Evolutionary conservation across 2,113 vertebrate genomes (phyloP).

Genomic region (Eolophus roseicapilla): DNA sequence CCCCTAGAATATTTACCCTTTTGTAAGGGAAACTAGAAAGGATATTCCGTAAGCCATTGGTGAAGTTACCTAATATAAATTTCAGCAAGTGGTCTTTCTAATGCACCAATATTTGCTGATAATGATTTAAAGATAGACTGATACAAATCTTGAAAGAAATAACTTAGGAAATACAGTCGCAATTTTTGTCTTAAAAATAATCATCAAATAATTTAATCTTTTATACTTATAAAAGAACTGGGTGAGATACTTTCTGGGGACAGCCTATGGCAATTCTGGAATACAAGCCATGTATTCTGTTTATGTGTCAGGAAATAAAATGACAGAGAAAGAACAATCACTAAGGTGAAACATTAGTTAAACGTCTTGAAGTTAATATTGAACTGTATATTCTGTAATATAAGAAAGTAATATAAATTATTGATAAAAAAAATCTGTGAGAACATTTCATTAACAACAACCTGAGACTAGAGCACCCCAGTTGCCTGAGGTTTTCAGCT

Average conservation of each 20-base stretch:
- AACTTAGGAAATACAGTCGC: neutral
- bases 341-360: neutral
- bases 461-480: neutral
- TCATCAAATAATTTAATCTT: slow-evolving; percentile 1
- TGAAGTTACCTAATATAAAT: neutral
- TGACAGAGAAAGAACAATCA: neutral
- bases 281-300: neutral
- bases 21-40: neutral
- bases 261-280: neutral
- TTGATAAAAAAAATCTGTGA: neutral
- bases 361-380: neutral
- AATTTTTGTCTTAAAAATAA: neutral
- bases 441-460: neutral
- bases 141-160: neutral
- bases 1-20: neutral
- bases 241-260: neutral
- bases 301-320: neutral
- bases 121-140: neutral
- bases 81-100: neutral
- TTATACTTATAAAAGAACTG: neutral
- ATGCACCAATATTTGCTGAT: neutral
- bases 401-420: neutral
- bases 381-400: neutral
- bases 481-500: neutral
- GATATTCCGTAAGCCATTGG: neutral